A percentile compares a stretch with the other conserved stretches of the same genome.
phyloP scores from a whole-genome alignment of 2,888 invertebrate genomes.

The Cheilosia impressa region DNA sequence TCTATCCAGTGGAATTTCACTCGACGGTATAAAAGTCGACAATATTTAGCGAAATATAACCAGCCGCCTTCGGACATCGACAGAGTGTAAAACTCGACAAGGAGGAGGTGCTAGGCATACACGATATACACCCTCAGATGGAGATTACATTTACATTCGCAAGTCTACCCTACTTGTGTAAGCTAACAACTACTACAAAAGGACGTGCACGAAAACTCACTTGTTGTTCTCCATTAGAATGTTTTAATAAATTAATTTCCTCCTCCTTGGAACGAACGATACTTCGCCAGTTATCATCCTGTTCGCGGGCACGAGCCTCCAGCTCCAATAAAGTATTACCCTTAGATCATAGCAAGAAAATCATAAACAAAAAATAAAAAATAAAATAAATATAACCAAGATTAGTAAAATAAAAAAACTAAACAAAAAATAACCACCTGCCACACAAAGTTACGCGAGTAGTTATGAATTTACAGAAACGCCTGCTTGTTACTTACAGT shows the following conservation, averaged over 20 bases:
- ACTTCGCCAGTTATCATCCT: slow-evolving; percentile 83
- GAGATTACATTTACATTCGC: too few species aligned
- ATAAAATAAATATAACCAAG: not conserved
- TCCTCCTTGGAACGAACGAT: slow-evolving; percentile 82
- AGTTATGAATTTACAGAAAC: not conserved
- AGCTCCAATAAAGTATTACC: slow-evolving; percentile 82
- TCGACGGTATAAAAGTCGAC: too few species aligned
- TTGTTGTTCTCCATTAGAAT: slow-evolving; percentile 81
- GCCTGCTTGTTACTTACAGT: slow-evolving; percentile 86
- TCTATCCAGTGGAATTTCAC: too few species aligned
- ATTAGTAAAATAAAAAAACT: slow-evolving; percentile 7
- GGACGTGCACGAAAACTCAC: slow-evolving; percentile 75
- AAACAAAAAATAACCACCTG: not conserved
- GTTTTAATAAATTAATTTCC: slow-evolving; percentile 81
- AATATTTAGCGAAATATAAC: too few species aligned
- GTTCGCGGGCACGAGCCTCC: slow-evolving; percentile 82
- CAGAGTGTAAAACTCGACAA: too few species aligned
- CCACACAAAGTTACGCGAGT: slow-evolving; percentile 3
- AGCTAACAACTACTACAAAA: slow-evolving; percentile 5
- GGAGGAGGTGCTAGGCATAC: too few species aligned
- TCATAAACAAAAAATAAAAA: slow-evolving; percentile 3
- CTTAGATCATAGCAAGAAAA: slow-evolving; percentile 76
- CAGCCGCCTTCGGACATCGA: too few species aligned
- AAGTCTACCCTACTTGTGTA: not conserved
- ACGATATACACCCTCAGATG: too few species aligned